Conservation (phyloP, 2,797 vertebrate genomes). For the Ispidina lecontei region DNA sequence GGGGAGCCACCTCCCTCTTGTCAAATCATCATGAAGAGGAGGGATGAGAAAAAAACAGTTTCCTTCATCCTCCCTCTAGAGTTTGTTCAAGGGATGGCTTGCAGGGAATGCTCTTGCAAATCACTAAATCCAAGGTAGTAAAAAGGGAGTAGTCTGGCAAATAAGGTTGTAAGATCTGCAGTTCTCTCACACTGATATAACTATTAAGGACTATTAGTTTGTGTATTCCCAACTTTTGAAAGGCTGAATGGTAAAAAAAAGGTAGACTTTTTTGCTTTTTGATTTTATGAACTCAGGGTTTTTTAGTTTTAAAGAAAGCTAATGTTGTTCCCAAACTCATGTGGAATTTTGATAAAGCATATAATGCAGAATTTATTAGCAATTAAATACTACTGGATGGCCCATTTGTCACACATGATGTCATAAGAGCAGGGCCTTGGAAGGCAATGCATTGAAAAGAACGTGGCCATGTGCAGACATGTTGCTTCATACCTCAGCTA, state of each 20-base stretch:
- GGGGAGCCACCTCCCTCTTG: background rate
- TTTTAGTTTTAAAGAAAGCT: background rate
- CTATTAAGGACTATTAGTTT: background rate
- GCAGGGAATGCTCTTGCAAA: background rate
- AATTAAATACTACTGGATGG: background rate
- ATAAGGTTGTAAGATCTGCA: background rate
- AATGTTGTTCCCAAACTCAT: background rate
- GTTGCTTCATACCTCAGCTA: background rate
- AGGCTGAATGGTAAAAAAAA: background rate
- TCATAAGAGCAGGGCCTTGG: background rate
- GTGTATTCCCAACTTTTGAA: background rate
- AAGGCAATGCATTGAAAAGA: background rate
- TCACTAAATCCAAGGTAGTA: background rate
- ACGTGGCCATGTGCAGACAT: background rate
- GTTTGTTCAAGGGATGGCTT: background rate
- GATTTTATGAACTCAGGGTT: background rate
- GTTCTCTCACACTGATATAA: background rate
- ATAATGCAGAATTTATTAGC: background rate
- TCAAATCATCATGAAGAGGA: background rate
- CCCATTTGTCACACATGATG: background rate
- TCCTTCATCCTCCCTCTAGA: background rate
- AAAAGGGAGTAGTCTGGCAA: background rate
- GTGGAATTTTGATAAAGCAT: background rate
- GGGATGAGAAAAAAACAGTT: background rate
- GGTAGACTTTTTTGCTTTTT: background rate